Conservation (phyloP, 2,797 vertebrate species). For the Gymnoscopelus braueri region DNA sequence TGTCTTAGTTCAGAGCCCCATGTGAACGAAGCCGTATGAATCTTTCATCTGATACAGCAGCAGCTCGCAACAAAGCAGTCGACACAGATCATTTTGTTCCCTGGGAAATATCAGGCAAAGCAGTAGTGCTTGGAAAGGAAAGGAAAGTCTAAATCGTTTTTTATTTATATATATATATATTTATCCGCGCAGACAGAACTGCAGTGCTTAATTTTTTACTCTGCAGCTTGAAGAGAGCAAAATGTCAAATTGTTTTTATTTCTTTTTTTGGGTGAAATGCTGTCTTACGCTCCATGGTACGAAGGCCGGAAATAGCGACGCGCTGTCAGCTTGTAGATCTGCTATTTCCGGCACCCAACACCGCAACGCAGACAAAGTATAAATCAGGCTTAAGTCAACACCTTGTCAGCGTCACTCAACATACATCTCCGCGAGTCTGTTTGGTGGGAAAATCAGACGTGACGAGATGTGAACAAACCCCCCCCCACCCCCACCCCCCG, state of each 20-base stretch:
- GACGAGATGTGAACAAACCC: constrained; percentile 57
- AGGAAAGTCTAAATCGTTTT: constrained; percentile 49
- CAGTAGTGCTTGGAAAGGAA: constrained; percentile 38
- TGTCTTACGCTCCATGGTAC: no score
- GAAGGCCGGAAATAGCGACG: no score
- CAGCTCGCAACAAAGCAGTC: constrained; percentile 51
- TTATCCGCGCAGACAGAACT: constrained; percentile 46
- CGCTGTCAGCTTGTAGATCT: no score
- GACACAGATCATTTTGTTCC: constrained; percentile 66
- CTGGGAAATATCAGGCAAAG: constrained; percentile 61
- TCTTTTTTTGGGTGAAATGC: constrained; percentile 37
- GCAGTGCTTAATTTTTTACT: constrained; percentile 69
- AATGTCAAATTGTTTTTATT: constrained; percentile 53
- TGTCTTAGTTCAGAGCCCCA: constrained; percentile 75
- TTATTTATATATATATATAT: background rate
- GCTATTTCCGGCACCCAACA: constrained; percentile 32
- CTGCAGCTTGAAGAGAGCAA: constrained; percentile 43
- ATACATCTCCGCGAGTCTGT: constrained; percentile 61
- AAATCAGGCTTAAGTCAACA: constrained; percentile 53
- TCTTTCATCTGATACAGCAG: constrained; percentile 72
- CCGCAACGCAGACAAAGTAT: background rate
- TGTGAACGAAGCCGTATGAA: constrained; percentile 68
- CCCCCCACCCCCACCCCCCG: background rate
- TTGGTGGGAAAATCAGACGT: constrained; percentile 52
- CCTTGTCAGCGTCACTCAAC: constrained; percentile 67